These are phyloP conservation scores for Atherinosoma microstoma DNA, from an alignment of 2,797 vertebrate species.

Conservation along the genomic window DNA sequence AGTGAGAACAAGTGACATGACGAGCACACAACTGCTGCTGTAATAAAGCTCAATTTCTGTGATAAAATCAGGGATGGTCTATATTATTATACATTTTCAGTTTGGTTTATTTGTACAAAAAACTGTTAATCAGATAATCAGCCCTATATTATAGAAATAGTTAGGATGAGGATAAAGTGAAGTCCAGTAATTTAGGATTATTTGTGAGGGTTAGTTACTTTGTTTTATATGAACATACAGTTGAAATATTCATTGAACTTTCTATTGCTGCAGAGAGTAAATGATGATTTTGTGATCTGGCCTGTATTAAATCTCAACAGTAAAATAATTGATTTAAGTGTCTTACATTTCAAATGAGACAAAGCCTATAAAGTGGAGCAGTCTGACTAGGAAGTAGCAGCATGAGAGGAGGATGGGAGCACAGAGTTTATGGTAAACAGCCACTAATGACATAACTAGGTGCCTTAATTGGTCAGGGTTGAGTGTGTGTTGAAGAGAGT, in stretches of 20 bases:
- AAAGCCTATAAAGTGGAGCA: not conserved
- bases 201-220: not conserved
- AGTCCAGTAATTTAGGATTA: not conserved
- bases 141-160: not conserved
- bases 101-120: not conserved
- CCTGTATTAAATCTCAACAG: not conserved
- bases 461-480: slow-evolving; percentile 71
- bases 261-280: not conserved
- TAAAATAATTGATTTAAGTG: not conserved
- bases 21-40: too few relatives aligned
- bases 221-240: not conserved
- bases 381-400: slow-evolving; percentile 13
- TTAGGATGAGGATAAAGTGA: not conserved
- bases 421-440: slow-evolving; percentile 65
- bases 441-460: slow-evolving; percentile 67
- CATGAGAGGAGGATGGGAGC: slow-evolving; percentile 12
- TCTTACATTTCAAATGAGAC: slow-evolving; percentile 1
- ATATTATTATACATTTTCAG: too few relatives aligned
- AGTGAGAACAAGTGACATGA: too few relatives aligned
- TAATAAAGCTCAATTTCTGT: too few relatives aligned
- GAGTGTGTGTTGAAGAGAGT: slow-evolving; percentile 38
- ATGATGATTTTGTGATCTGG: too few relatives aligned
- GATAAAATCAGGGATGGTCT: too few relatives aligned
- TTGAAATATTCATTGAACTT: not conserved
- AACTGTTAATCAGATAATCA: not conserved